phyloP scores from a whole-genome alignment of 2,888 invertebrate genomes.

The Drosophila borborema region DNA sequence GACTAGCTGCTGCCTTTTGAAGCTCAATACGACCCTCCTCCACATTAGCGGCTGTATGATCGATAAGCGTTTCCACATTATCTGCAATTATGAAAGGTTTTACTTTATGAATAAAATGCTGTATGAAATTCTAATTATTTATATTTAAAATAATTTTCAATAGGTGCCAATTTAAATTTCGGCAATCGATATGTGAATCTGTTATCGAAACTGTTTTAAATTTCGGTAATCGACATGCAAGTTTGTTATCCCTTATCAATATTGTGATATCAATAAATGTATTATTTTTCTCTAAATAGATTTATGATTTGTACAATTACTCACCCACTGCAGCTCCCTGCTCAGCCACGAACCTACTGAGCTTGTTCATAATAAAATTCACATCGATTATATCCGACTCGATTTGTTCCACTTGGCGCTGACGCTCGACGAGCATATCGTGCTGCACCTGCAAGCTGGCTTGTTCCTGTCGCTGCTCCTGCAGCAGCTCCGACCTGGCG shows the following conservation, averaged over 20 bases:
- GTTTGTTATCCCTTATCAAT: neutral
- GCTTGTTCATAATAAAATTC: conserved; percentile 92
- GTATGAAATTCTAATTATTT: neutral
- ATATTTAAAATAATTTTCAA: neutral
- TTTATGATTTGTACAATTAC: conserved; percentile 63
- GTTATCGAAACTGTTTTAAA: neutral
- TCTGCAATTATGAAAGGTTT: conserved; percentile 86
- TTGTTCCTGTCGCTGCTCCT: conserved; percentile 79
- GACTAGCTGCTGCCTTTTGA: conserved; percentile 92
- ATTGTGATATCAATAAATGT: neutral
- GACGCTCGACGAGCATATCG: conserved; percentile 92
- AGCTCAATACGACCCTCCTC: conserved; percentile 92
- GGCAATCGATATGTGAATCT: neutral
- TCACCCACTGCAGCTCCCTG: conserved; percentile 91
- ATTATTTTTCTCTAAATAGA: neutral
- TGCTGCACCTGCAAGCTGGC: conserved; percentile 90
- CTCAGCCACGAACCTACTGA: conserved; percentile 89
- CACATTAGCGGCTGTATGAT: conserved; percentile 90
- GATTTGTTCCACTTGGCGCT: conserved; percentile 91
- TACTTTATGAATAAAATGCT: neutral
- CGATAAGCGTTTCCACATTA: conserved; percentile 93
- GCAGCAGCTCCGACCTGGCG: conserved; percentile 82
- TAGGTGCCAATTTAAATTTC: neutral
- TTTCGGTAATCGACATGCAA: neutral
- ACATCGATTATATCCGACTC: conserved; percentile 93